Evolutionary conservation across 37 sponge, comb jelly and placozoan genomes (phyloP), one percentile per base, ranked within the genome.

Genomic region (Amphimedon queenslandica): DNA sequence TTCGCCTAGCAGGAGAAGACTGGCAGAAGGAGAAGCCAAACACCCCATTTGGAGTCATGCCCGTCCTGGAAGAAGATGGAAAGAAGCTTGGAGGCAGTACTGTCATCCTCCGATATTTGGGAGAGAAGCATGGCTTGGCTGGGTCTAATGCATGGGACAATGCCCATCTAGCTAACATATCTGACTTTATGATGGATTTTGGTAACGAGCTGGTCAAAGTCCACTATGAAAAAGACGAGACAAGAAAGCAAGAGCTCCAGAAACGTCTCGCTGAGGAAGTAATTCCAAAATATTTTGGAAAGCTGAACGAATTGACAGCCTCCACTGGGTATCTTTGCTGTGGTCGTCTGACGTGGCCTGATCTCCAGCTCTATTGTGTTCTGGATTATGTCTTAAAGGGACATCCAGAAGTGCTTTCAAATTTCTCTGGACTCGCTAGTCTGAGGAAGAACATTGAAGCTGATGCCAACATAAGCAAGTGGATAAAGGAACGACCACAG

Each of bases 11-110:
- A 40, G 5, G 28, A 60, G 74, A 77, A 40, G 74, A 73, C 1
- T 88, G 82, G 83, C 20, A 25, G n/a, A 47, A 28, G 57, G 55
- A 72, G 28, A 88, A 82, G 55, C 83, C 78, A 31, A 82, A 69
- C 2, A 73, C 82, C 0, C 88, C 88, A 0, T 82, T 66, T 36
- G 88, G 83, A 24, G 1, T 23, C 11, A 1, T 88, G 41, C 88
- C 88, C 2, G 79, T 82, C 0, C 64, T 88, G 43, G 83, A 82
- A 18, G 69, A 78, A 20, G 83, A 88, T 53, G 83, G 88, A 0
- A 78, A 88, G 57, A 23, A 51, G 57, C 23, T 84, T 88, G 5
- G 75, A 25, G 83, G 88, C 0, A 82, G 55, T 60, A 57, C 36
- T 18, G 53, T 68, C 0, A 88, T 88, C 0, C 75, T 58, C 2